phyloP scores from a whole-genome alignment of 2,797 vertebrate species.

The Manis crassicaudata region DNA sequence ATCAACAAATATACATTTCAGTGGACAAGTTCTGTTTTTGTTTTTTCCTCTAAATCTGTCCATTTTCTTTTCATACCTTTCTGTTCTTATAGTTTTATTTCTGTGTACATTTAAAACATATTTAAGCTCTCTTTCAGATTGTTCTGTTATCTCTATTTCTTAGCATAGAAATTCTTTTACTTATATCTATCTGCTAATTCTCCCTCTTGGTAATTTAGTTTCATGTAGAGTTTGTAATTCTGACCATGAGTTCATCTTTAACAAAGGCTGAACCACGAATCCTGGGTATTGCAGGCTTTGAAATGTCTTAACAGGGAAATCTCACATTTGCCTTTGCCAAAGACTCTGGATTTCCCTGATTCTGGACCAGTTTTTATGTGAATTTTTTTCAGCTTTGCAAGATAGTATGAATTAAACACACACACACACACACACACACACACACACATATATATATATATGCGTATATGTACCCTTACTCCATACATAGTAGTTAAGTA shows the following conservation, averaged over 20 bases:
- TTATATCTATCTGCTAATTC: background rate
- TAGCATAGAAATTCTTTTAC: background rate
- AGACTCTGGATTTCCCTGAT: background rate
- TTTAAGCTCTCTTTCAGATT: constrained; percentile 26
- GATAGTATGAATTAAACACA: background rate
- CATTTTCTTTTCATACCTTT: background rate
- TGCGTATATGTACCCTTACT: too few relatives aligned
- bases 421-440: background rate
- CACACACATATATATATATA: background rate
- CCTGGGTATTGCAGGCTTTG: background rate
- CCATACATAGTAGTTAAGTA: background rate
- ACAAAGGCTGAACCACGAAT: background rate
- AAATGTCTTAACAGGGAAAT: background rate
- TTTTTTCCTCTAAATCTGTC: background rate
- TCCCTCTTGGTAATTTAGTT: background rate
- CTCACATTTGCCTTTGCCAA: constrained; percentile 4
- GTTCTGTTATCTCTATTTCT: background rate
- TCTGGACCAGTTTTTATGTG: background rate
- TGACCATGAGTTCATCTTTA: background rate
- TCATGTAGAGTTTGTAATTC: background rate
- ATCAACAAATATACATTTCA: background rate
- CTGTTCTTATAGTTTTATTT: background rate
- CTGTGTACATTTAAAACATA: constrained; percentile 10
- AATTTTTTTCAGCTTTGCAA: background rate
- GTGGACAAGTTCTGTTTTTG: background rate